These are phyloP conservation scores for Oophaga sylvatica DNA, from an alignment of 2,797 vertebrate genomes.

Conservation along the genomic window DNA sequence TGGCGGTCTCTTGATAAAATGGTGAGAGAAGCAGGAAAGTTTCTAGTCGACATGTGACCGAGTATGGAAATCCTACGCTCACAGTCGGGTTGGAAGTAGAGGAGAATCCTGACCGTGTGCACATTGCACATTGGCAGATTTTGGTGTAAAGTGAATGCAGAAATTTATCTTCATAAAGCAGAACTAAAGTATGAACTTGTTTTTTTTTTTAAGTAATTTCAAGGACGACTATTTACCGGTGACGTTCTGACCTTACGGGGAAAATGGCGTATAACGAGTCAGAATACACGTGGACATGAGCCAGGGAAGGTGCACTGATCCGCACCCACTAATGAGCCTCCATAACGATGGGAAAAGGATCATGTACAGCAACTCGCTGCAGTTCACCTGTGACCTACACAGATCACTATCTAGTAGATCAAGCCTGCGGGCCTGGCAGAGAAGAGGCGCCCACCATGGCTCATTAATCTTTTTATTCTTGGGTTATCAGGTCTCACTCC, in stretches of 20 bases:
- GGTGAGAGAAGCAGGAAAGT: no score
- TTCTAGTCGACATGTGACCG: no score
- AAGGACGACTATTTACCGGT: background rate
- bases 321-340: background rate
- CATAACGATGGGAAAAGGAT: constrained; percentile 53
- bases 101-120: no score
- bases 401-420: constrained; percentile 67
- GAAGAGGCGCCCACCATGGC: constrained; percentile 8
- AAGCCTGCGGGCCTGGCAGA: constrained; percentile 41
- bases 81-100: no score
- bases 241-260: background rate
- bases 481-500: constrained; percentile 24
- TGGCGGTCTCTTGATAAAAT: no score
- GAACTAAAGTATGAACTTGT: background rate
- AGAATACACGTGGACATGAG: constrained; percentile 14
- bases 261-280: background rate
- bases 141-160: no score
- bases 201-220: background rate
- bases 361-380: constrained; percentile 54
- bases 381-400: constrained; percentile 70
- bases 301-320: constrained; percentile 30
- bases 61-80: no score
- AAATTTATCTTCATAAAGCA: no score
- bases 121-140: no score
- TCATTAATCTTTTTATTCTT: constrained; percentile 38